Evolutionary conservation across 1,140 invertebrate genomes (phyloP), one percentile per base, ranked within the genome.

Genomic region (Drosophila nikananu): DNA sequence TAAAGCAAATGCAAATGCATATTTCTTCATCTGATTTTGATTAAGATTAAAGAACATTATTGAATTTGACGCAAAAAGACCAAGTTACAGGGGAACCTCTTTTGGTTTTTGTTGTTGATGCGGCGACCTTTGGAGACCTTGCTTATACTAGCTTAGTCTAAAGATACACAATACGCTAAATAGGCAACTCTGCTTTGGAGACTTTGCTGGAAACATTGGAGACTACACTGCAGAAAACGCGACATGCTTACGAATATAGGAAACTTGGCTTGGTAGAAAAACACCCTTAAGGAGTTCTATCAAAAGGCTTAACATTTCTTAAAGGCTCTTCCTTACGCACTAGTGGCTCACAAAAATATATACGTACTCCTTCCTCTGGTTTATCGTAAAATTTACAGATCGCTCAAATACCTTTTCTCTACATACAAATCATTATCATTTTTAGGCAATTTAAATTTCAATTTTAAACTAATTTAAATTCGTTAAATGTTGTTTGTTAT

Each of bases 381-480:
- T 70, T 55, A n/a, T 58, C 25, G 25, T 71, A 41, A 72, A 58
- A 59, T 73, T 57, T 73, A 72, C 70, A 73, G 72, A 72, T 72
- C 54, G 21, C 37, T 73, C 42, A 44, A 61, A 73, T 61, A 61
- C 54, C 32, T 58, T 42, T 42, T 25, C 27, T 32, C 25, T 61
- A 60, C 49, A 44, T 72, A 71, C 39, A 71, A 68, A 71, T 67
- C 35, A 32, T 54, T 66, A 39, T 52, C 42, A 10, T 48, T 42
- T 75, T 32, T 58, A 65, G 58, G 65, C 48, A 49, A 49, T 49
- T 42, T 42, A 54, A 58, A 19, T 19, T 71, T 72, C 66, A 79
- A 78, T 78, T 70, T 77, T 78, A 78, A 78, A 78, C 75, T 78
- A 78, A 78, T 78, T 86, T 86, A 86, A 86, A 86, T 87, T 87